Conservation (phyloP, 2,113 vertebrate species). For the Camarhynchus parvulus region DNA sequence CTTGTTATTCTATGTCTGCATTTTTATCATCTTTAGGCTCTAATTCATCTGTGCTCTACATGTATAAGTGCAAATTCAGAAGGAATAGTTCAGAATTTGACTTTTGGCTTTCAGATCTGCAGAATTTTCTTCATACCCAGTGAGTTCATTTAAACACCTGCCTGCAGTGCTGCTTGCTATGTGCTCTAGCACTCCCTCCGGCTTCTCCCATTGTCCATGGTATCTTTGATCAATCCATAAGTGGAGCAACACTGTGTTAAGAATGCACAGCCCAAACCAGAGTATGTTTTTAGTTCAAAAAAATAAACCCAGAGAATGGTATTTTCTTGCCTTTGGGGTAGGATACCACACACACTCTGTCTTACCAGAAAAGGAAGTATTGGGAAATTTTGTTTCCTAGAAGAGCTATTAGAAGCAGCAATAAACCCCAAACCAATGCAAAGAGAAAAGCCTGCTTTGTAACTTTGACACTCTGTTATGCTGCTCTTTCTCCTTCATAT, state of each 20-base stretch:
- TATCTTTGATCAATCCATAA: not conserved
- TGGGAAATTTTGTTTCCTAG: slow-evolving; percentile 47
- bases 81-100: not conserved
- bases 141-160: not conserved
- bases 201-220: not conserved
- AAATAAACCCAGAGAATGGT: not conserved
- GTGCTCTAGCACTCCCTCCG: not conserved
- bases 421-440: not conserved
- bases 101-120: not conserved
- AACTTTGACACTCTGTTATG: not conserved
- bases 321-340: not conserved
- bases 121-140: not conserved
- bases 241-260: not conserved
- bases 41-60: not conserved
- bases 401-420: not conserved
- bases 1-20: not conserved
- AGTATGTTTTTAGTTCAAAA: not conserved
- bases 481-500: not conserved
- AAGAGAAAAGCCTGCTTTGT: slow-evolving; percentile 2
- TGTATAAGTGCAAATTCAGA: not conserved
- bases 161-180: not conserved
- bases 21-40: not conserved
- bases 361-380: slow-evolving; percentile 42
- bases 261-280: not conserved
- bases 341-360: not conserved